Percentiles rank a stretch among this genome's conserved stretches.
phyloP scores from a whole-genome alignment of 2,797 vertebrate species.

The Parauchenoglanis punctatus region DNA sequence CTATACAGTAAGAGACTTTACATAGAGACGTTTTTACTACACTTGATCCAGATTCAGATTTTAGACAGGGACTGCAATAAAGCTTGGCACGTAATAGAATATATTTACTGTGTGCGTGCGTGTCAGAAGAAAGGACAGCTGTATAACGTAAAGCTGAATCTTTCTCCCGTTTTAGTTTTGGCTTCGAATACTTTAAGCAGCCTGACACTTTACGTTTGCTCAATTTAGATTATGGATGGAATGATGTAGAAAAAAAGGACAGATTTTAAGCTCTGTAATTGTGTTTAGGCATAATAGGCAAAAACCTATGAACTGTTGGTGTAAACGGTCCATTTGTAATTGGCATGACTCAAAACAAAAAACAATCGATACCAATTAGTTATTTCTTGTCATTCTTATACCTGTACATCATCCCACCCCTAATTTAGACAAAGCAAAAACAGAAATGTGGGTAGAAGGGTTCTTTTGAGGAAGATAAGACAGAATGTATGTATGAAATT shows the following conservation, averaged over 20 bases:
- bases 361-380: neutral
- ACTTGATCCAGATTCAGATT: slow-evolving; percentile 5
- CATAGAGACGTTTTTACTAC: slow-evolving; percentile 25
- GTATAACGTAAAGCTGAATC: slow-evolving; percentile 1
- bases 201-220: neutral
- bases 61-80: slow-evolving; percentile 13
- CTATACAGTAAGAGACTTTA: slow-evolving; percentile 18
- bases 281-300: neutral
- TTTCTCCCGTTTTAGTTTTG: neutral
- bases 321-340: neutral
- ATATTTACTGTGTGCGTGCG: slow-evolving; percentile 20
- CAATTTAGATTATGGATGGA: slow-evolving; percentile 2
- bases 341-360: neutral
- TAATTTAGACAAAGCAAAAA: neutral
- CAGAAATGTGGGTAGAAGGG: neutral
- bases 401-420: neutral
- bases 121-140: neutral
- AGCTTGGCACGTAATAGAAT: slow-evolving; percentile 20
- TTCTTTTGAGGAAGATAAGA: neutral
- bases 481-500: neutral
- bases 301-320: neutral
- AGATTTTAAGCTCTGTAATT: neutral
- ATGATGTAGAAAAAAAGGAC: neutral
- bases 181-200: neutral
- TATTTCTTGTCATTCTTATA: neutral